Base-by-base conservation (phyloP, 2,888 invertebrate species). In the Sipha maydis region DNA sequence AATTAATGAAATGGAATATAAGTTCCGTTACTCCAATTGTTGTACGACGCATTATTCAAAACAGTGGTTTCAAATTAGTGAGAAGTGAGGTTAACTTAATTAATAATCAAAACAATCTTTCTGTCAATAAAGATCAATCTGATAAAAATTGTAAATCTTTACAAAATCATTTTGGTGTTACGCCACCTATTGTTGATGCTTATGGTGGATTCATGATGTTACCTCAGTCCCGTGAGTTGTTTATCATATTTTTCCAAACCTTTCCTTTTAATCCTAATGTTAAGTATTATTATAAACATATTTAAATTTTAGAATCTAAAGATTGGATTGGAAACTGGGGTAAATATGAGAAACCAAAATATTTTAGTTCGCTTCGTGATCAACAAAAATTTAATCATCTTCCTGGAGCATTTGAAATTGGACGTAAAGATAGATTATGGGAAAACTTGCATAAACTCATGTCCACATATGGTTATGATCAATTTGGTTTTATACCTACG, bases 281-380 rank as follows among this genome's bases (percentile, higher is more conserved):
- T 28, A 31, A 14, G 17, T 28, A 28, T 19, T 17, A 31, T 71
- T 25, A n/a, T 75, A 48, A 17, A 28, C 21, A 31, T 14, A 56
- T 61, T 75, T 80, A 31, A n/a, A 77, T 75, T 93, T 93, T 92
- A 96, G 96, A 96, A 92, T 96, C 96, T 7, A 95, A 95, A 86
- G 96, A 97, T 90, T 99, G 99, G 98, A 93, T 97, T 91, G 99
- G 98, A 5, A 97, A 97, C 90, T 99, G 99, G 98, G 99, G 99
- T 83, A 98, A 98, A 92, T 98, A 99, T 92, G 96, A 99, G 96
- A 98, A 98, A 92, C 97, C 97, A 0, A 93, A 95, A 1, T 95
- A 96, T 92, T 99, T 98, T 92, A 95, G 95, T 91, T 94, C 95
- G 0, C 93, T 97, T 90, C 95, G 96, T 91, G 97, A 97, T 90